Evolutionary conservation across 1,140 invertebrate species (phyloP), one percentile per base, ranked within the genome.

Genomic region (Saxidomus purpurata): DNA sequence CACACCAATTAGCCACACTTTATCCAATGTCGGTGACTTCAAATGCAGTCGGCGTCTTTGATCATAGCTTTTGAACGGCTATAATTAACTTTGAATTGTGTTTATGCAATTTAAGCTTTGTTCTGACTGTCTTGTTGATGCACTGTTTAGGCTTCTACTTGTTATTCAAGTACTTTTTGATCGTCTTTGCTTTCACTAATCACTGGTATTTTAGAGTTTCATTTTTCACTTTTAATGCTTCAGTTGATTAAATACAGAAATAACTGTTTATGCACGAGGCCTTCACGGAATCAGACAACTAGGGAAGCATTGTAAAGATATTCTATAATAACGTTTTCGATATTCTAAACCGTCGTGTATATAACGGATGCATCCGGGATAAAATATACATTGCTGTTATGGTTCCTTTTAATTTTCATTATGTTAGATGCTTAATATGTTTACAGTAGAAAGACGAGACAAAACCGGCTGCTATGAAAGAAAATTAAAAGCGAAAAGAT

Each of bases 41-140:
- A 84, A 84, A 67, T 67, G 61, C 34, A 22, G 38, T 40, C 82
- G 67, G 82, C 67, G 59, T 84, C 82, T 84, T 84, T 84, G 82
- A 84, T 84, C 82, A 84, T 84, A 43, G 67, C 36, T 84, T 84
- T 63, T 71, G 82, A 84, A 84, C 38, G 38, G 36, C 47, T 49
- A 36, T 84, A 84, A 84, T 84, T 84, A 84, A 84, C 63, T 84
- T 84, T 84, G 82, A 67, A 84, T 84, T 63, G 61, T 84, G 82
- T 84, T 84, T 84, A 84, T 84, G 82, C 61, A 84, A 84, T 84
- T 63, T 49, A 25, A 69, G 61, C 59, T 69, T 71, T 71, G 28
- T 63, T 52, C 67, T 74, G 61, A 69, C 28, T 71, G 0, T 31
- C 59, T 52, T 71, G 55, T 74, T 69, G 82, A 69, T 47, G 61